Base-by-base conservation (phyloP, 2,113 vertebrate genomes). In the Merops nubicus region DNA sequence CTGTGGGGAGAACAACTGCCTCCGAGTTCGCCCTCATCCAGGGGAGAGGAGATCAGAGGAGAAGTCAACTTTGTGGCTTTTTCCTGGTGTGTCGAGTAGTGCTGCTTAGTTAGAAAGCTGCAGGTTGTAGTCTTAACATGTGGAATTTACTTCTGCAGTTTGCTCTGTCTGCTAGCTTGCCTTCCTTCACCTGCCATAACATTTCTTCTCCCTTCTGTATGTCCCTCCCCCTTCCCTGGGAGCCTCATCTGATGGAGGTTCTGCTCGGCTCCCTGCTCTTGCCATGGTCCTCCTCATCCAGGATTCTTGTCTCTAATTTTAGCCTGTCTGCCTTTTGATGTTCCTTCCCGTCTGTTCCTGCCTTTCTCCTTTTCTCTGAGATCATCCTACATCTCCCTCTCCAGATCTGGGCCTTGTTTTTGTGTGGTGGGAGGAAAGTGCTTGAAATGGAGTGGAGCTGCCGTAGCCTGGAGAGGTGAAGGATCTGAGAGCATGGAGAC, bases 291-390 rank as follows among this genome's bases (percentile, higher is more conserved):
- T 93, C 33, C 59, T 78, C 62, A 72, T 72, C 40, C 65, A 60
- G 68, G 62, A 64, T 81, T 73, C 84, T 88, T 82, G 74, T 75
- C 81, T 95, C 95, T 94, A 92, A 92, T 95, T 96, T 97, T 97
- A 96, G 88, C 75, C 45, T 6, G 7, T 85, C 89, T 95, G 81
- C 70, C 72, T 96, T 94, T 85, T 13, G 82, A 90, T 89, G 85
- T 95, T 87, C 54, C 51, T 20, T 94, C 48, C 54, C 3, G 47
- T 88, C 82, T 96, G 88, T 96, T 96, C 83, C 68, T 92, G 91
- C 87, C 80, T 85, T 78, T 88, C 89, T 89, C 25, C 56, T 74
- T 47, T 56, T 62, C 89, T 86, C 68, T 60, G 68, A 88, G 59
- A 67, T 92, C 50, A 87, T 93, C 28, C 65, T 77, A 78, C 34